Evolutionary conservation across 2,888 invertebrate genomes (phyloP), one percentile per base, ranked within the genome.

Genomic region (Volucella zonaria): DNA sequence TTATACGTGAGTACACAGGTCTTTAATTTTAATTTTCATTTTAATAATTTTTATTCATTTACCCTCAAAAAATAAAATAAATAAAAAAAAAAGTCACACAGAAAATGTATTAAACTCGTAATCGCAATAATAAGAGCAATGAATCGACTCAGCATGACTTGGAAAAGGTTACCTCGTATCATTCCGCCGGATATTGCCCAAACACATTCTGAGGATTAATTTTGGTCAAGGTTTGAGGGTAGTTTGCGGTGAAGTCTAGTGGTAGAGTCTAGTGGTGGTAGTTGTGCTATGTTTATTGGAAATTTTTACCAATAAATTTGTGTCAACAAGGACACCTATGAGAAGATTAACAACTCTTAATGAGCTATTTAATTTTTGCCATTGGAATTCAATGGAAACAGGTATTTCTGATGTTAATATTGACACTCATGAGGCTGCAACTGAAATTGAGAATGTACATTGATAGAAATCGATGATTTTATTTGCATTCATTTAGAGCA

Each of bases 1-100:
- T 75, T 79, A 12, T 66, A 80, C 80, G 80, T 56, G 43, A 66
- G 70, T 66, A 80, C 83, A 83, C 61, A 54, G 70, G 70, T 61
- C 64, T 67, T 80, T 62, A 79, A 71, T 79, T 61, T 79, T 75
- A 79, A 74, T 61, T 43, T 18, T 18, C 1, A 18, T 18, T 18
- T 18, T 77, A 77, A 31, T 31, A 31, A 68, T 64, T 70, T 70
- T 71, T 78, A 64, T 64, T 70, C 70, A 77, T 71, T 70, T 49
- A 56, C 31, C 6, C 31, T 31, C 31, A 6, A 64, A 59, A 52
- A 61, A 43, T 23, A 23, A 40, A 47, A 40, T 1, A 11, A 9
- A 31, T 3, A 40, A 40, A 12, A 58, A 4, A 58, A 54, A 45
- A 10, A 23, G 12, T 9, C 6, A 58, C 10, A 70, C 23, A 58